Evolutionary conservation across 35 echinoderm and acorn worm species (phyloP).

Genomic region (Apostichopus japonicus): DNA sequence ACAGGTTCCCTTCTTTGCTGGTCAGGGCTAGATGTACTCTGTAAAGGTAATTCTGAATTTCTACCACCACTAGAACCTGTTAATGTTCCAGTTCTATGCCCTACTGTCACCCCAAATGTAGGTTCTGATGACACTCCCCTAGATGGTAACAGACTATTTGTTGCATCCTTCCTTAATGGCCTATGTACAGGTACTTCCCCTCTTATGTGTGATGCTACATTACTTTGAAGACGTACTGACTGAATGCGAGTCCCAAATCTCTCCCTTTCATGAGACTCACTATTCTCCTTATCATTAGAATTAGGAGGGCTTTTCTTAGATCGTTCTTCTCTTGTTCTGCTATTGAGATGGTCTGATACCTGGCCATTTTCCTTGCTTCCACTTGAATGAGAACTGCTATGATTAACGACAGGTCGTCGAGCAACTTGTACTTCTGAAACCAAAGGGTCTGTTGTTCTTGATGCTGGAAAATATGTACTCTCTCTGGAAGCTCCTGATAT

Average conservation of each 20-base stretch:
- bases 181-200: neutral
- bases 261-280: neutral
- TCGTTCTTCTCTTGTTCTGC: conserved; percentile 4
- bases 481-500: neutral
- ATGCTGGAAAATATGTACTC: neutral
- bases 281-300: neutral
- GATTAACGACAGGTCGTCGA: neutral
- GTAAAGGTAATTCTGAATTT: neutral
- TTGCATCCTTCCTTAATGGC: neutral
- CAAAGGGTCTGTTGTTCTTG: conserved; percentile 1
- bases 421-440: neutral
- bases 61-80: neutral
- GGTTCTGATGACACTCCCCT: neutral
- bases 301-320: neutral
- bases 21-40: neutral
- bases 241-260: conserved; percentile 43
- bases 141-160: neutral
- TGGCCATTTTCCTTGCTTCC: neutral
- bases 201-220: conserved; percentile 53
- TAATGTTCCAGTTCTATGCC: neutral
- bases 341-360: neutral
- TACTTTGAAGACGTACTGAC: conserved; percentile 89
- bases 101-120: neutral
- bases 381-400: neutral
- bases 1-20: neutral